Base-by-base conservation (phyloP, 2,113 vertebrate genomes). In the Bucco capensis region DNA sequence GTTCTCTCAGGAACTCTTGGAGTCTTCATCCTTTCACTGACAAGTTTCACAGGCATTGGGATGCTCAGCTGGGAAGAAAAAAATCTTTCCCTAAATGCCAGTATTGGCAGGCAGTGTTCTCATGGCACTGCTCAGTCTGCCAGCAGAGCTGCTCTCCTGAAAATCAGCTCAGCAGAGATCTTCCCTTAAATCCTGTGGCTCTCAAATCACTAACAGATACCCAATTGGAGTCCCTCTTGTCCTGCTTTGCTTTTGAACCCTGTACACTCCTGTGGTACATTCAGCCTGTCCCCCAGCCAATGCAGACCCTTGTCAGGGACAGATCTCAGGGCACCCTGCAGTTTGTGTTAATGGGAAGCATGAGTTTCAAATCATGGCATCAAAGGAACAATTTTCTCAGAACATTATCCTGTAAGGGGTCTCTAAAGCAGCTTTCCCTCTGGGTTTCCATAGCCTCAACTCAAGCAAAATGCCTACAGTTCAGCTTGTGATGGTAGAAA, bases 351-450 rank as follows among this genome's bases (percentile, higher is more conserved):
- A 93, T 65, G 24, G 95, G 83, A 56, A 93, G 51, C 91, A 93
- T 31, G 69, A 89, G 46, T 91, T 97, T 94, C 83, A 94, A 80
- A 93, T 81, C 89, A 94, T 84, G 83, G 37, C 74, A 96, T 88
- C 73, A 92, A 96, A 96, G 94, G 78, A 82, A 90, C 44, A 65
- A 28, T 80, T 94, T 96, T 89, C 73, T 74, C 72, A 88, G 57
- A 96, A 85, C 64, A 89, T 82, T 94, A 83, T 72, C 58, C 56
- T 66, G 8, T 44, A 94, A 94, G 67, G 14, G 58, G 24, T 70
- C 90, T 93, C 91, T 87, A 95, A 84, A 84, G 40, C 24, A 83
- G 53, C 46, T 61, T 80, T 90, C 53, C 58, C 86, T 71, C 62
- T 31, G 33, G 57, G 31, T 88, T 96, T 92, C 84, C 51, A 44